phyloP scores from a whole-genome alignment of 2,113 vertebrate species.

The Colistium nudipinnis region DNA sequence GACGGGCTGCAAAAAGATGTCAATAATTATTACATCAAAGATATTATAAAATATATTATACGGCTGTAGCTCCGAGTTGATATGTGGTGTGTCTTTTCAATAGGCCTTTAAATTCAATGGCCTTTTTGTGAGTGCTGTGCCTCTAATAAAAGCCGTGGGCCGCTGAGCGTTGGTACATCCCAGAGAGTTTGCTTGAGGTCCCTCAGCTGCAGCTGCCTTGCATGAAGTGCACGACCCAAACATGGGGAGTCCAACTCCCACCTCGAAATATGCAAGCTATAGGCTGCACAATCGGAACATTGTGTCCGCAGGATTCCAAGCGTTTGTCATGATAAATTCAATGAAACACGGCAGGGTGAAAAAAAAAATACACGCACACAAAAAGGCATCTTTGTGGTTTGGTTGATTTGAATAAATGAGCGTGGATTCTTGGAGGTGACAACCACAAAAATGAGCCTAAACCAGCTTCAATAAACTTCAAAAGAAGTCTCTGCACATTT shows the following conservation, averaged over 20 bases:
- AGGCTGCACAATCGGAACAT: constrained; percentile 69
- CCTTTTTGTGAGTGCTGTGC: constrained; percentile 2
- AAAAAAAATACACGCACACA: not conserved
- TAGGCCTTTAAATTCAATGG: constrained; percentile 4
- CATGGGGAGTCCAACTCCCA: constrained; percentile 76
- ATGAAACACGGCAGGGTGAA: not conserved
- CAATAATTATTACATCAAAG: not conserved
- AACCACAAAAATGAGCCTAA: not conserved
- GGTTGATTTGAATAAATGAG: constrained; percentile 6
- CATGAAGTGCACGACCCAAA: constrained; percentile 53
- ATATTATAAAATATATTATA: not conserved
- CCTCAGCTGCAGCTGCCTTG: constrained; percentile 51
- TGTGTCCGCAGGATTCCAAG: constrained; percentile 66
- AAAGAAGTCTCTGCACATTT: not conserved
- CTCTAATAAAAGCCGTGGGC: constrained; percentile 14
- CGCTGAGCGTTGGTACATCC: constrained; percentile 21
- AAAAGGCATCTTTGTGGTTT: not conserved
- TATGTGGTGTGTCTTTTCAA: not conserved
- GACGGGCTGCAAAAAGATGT: not conserved
- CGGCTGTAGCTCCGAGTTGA: not conserved
- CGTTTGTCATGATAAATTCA: constrained; percentile 30
- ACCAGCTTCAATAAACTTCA: not conserved
- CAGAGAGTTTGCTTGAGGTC: constrained; percentile 56
- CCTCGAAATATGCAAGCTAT: constrained; percentile 70
- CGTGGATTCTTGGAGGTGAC: not conserved